Percentiles rank a stretch among this genome's conserved stretches.
Evolutionary conservation across 2,113 vertebrate genomes (phyloP).

Genomic region (Hystrix brachyura): DNA sequence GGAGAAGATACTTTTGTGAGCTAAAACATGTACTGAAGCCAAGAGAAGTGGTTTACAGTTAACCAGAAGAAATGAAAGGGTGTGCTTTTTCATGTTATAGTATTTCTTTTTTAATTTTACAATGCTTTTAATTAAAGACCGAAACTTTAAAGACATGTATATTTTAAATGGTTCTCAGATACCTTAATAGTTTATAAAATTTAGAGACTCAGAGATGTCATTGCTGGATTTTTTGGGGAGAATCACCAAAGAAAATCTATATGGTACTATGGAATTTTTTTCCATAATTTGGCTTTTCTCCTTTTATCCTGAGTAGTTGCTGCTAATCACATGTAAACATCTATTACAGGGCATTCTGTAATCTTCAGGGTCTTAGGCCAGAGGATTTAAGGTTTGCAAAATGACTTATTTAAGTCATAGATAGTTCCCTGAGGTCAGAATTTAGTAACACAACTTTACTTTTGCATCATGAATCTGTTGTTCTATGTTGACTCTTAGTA

Average conservation of each 20-base stretch:
- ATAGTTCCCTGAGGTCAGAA: background rate
- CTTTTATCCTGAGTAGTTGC: background rate
- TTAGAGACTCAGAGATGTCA: background rate
- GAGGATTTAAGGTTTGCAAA: background rate
- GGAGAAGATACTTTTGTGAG: conserved; percentile 30
- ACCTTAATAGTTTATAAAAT: background rate
- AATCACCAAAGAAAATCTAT: background rate
- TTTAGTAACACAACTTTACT: background rate
- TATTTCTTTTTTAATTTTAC: conserved; percentile 19
- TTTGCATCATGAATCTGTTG: background rate
- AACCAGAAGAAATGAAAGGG: conserved; percentile 47
- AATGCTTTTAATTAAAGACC: conserved; percentile 42
- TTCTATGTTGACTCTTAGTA: background rate
- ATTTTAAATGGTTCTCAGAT: conserved; percentile 28
- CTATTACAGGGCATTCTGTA: background rate
- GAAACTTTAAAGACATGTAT: background rate
- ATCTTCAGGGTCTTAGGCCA: background rate
- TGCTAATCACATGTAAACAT: background rate
- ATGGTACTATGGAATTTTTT: background rate
- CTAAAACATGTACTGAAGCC: background rate
- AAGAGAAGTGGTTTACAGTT: conserved; percentile 41
- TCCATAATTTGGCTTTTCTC: background rate
- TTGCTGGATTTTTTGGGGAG: background rate
- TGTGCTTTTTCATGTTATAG: background rate
- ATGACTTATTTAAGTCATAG: background rate